These are phyloP conservation scores for Ganaspis sp. DNA, from an alignment of 1,140 invertebrate genomes.

Conservation along the genomic window DNA sequence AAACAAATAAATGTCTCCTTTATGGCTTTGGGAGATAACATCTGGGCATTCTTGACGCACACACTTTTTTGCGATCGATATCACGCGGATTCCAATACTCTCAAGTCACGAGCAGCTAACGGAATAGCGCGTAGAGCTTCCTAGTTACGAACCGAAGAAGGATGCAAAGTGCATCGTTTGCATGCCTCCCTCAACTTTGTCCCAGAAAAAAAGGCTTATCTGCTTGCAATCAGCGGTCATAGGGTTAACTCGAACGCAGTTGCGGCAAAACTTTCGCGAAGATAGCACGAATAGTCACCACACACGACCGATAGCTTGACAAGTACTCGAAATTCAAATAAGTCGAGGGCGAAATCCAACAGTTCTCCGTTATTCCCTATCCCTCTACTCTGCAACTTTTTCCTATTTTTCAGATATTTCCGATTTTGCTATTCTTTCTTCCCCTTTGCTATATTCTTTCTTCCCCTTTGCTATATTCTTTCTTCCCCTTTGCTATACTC, in stretches of 20 bases:
- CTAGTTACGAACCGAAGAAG: constrained; percentile 25
- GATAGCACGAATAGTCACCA: constrained; percentile 59
- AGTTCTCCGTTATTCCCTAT: constrained; percentile 14
- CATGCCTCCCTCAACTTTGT: constrained; percentile 59
- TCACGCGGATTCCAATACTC: constrained; percentile 33
- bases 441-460: no score
- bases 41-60: constrained; percentile 25
- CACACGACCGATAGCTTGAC: constrained; percentile 56
- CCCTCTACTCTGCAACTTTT: no score
- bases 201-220: constrained; percentile 57
- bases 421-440: no score
- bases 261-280: constrained; percentile 48
- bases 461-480: no score
- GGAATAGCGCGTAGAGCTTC: constrained; percentile 31
- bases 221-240: constrained; percentile 60
- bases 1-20: constrained; percentile 32
- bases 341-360: constrained; percentile 63
- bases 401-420: no score
- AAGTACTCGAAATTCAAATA: constrained; percentile 64
- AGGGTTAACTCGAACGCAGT: constrained; percentile 60
- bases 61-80: constrained; percentile 40
- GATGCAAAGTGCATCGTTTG: constrained; percentile 42
- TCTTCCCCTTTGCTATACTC: no score
- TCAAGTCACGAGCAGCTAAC: constrained; percentile 40
- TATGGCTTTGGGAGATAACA: background rate